phyloP scores from a whole-genome alignment of 35 echinoderm and acorn worm genomes.

The Lytechinus variegatus region DNA sequence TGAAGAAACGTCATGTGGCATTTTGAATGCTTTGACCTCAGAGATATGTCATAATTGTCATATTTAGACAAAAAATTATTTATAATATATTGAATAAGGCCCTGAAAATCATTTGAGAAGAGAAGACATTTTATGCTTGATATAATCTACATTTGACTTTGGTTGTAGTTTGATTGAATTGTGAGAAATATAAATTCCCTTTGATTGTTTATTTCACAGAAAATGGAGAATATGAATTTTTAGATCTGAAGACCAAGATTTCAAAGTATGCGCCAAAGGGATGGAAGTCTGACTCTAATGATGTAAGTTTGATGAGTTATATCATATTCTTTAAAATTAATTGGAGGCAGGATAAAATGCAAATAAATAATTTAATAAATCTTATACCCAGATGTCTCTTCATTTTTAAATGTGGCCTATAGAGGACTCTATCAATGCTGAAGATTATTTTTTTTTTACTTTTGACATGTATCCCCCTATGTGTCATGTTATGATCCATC shows the following conservation, averaged over 20 bases:
- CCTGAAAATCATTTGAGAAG: no score
- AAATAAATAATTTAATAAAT: no score
- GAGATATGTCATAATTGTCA: no score
- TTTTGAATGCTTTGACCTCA: no score
- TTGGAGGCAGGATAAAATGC: no score
- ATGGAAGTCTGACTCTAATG: slow-evolving; percentile 90
- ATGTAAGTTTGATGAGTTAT: slow-evolving; percentile 65
- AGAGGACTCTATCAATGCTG: background rate
- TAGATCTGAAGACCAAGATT: slow-evolving; percentile 91
- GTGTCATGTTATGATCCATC: background rate
- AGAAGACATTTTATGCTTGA: no score
- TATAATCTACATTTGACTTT: background rate
- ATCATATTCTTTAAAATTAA: no score
- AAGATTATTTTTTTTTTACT: background rate
- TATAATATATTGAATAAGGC: no score
- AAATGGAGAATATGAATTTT: slow-evolving; percentile 92
- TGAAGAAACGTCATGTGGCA: no score
- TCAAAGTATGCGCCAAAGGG: slow-evolving; percentile 98
- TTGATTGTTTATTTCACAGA: slow-evolving; percentile 49
- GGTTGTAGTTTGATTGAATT: no score
- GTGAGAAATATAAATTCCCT: background rate
- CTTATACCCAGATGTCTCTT: no score
- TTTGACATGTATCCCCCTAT: background rate
- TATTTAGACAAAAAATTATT: no score
- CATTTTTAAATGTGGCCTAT: background rate